Evolutionary conservation across 2,797 vertebrate genomes (phyloP), one percentile per base, ranked within the genome.

Genomic region (Aplochiton taeniatus): DNA sequence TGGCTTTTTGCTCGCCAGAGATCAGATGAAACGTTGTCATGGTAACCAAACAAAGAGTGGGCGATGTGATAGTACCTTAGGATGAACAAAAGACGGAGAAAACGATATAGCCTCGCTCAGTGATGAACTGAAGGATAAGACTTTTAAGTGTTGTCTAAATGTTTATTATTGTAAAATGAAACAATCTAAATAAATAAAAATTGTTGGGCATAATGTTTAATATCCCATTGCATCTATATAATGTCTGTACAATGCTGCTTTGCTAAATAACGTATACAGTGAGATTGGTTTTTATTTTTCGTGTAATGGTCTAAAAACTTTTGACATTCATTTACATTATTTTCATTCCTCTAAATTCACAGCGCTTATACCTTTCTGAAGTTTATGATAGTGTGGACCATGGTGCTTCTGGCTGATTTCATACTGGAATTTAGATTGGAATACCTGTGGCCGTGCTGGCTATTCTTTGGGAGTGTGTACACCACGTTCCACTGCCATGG

Each of bases 361-460:
- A 94, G 93, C 50, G 91, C 90, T 0, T 94, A 90, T 85, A 92
- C 92, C 19, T 89, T 94, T 80, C 83, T 94, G 80, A 93, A 92
- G 84, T 92, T 92, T n/a, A 89, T 93, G 87, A 83, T 89, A 57
- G 89, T 93, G 79, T 94, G 93, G 93, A 90, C 88, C 50, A 70
- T 94, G 86, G 91, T 94, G 69, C 88, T 94, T 52, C 79, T 94
- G 89, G 93, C 91, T 13, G 93, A 94, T 76, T 94, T 94, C 75
- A 86, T 93, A 49, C 83, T 94, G 20, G 93, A 93, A 68, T 93
- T 94, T 73, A 89, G 93, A 70, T 84, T 94, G 85, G 93, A 94
- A 79, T 94, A 94, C 66, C 78, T 94, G 82, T 94, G 93, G 93
- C 93, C 93, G 0, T 94, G 93, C 75, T 94, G 93, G 93, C 90